These are phyloP conservation scores for Synchiropus splendidus DNA, from an alignment of 2,113 vertebrate species.

Conservation along the genomic window DNA sequence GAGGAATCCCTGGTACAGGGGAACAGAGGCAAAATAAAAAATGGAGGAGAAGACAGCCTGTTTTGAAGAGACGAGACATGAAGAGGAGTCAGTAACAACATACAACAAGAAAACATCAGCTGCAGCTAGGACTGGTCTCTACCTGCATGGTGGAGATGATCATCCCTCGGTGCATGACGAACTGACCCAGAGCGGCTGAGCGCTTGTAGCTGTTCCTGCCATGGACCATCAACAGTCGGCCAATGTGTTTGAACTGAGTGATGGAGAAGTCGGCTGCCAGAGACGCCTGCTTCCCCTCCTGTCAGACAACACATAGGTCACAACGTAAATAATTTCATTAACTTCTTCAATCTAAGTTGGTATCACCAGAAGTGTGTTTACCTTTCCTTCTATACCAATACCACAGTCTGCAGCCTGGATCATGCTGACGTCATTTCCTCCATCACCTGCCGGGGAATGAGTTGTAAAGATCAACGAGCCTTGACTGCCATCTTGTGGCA, in stretches of 20 bases:
- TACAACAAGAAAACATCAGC: background rate
- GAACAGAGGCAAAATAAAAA: conserved; percentile 96
- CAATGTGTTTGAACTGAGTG: conserved; percentile 90
- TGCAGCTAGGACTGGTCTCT: conserved; percentile 3
- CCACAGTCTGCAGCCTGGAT: conserved; percentile 98
- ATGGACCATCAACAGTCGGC: conserved; percentile 90
- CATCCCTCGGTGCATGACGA: conserved; percentile 97
- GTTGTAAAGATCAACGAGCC: background rate
- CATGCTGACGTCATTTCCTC: conserved; percentile 98
- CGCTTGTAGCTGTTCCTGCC: conserved; percentile 97
- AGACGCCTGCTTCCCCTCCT: conserved; percentile 96
- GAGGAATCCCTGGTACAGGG: conserved; percentile 97
- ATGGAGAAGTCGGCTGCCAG: conserved; percentile 96
- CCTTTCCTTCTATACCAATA: conserved; percentile 97
- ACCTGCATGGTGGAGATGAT: conserved; percentile 99
- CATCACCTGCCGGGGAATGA: conserved; percentile 72
- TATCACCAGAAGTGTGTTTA: conserved; percentile 41
- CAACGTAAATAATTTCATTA: too few species aligned
- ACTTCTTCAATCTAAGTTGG: background rate
- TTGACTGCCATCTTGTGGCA: conserved; percentile 46
- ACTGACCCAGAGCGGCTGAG: conserved; percentile 90
- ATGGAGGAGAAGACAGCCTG: conserved; percentile 97
- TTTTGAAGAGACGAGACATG: conserved; percentile 1
- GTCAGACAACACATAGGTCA: background rate
- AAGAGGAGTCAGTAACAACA: background rate